Percentiles rank a stretch among this genome's conserved stretches.
These are phyloP conservation scores for Ennomos quercinarius DNA, from an alignment of 2,888 invertebrate species.

Conservation along the genomic window DNA sequence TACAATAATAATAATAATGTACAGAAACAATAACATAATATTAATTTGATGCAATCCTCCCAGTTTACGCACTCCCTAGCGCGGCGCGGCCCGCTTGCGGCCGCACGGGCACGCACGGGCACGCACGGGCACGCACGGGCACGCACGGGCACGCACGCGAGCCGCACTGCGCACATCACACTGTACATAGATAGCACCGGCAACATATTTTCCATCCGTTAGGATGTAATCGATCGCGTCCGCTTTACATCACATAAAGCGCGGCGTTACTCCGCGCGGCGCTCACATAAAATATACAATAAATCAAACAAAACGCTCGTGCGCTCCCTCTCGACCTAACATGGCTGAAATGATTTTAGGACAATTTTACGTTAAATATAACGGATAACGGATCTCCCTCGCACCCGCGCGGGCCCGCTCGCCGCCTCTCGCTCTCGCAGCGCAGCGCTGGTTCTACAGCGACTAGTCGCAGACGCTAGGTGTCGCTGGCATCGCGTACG, in stretches of 20 bases:
- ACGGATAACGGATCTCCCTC: not conserved
- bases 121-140: conserved; percentile 1
- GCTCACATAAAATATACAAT: conserved; percentile 42
- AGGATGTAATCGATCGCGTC: conserved; percentile 43
- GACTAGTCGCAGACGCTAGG: not conserved
- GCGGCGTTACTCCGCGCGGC: not conserved
- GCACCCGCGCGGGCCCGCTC: not conserved
- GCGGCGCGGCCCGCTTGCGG: conserved; percentile 10
- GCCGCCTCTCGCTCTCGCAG: not conserved
- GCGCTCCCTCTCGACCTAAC: conserved; percentile 4
- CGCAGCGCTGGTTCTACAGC: not conserved
- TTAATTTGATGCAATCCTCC: conserved; percentile 45
- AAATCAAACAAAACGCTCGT: conserved; percentile 24
- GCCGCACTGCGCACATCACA: conserved; percentile 31
- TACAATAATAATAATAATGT: conserved; percentile 70
- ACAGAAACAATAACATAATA: conserved; percentile 69
- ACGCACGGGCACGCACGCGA: not conserved
- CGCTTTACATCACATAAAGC: not conserved
- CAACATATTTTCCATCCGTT: conserved; percentile 59
- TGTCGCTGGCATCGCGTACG: no score
- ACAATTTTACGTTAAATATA: conserved; percentile 1
- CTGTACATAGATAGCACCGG: conserved; percentile 62
- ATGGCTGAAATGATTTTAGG: not conserved
- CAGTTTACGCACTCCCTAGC: conserved; percentile 9
- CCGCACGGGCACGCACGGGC: not conserved